These are phyloP conservation scores for Champsocephalus gunnari DNA, from an alignment of 2,797 vertebrate species.

Conservation along the genomic window DNA sequence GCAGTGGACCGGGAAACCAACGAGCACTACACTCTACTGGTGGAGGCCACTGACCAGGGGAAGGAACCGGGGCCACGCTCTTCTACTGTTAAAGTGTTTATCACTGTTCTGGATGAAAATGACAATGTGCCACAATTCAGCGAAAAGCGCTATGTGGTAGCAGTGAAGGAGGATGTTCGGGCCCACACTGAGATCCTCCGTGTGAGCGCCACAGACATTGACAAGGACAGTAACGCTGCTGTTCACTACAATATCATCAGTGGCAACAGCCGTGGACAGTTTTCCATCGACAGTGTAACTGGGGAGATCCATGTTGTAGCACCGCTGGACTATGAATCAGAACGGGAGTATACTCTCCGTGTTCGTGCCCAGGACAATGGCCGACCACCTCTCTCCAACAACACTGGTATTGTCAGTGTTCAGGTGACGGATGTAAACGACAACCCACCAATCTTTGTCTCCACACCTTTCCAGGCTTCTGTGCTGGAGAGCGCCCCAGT, in stretches of 20 bases:
- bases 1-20: constrained; percentile 93
- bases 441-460: constrained; percentile 97
- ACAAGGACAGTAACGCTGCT: constrained; percentile 94
- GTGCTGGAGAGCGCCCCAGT: constrained; percentile 95
- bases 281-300: constrained; percentile 95
- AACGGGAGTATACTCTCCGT: constrained; percentile 93
- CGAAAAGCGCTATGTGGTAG: constrained; percentile 96
- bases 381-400: constrained; percentile 96
- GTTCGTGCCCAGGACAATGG: constrained; percentile 96
- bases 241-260: constrained; percentile 99
- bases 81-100: constrained; percentile 92
- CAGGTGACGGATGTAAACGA: constrained; percentile 98
- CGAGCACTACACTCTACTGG: constrained; percentile 94
- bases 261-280: constrained; percentile 96
- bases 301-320: constrained; percentile 97
- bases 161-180: constrained; percentile 93
- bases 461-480: constrained; percentile 96
- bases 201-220: constrained; percentile 92
- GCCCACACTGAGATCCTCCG: constrained; percentile 93
- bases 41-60: constrained; percentile 96
- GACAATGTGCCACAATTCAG: constrained; percentile 98
- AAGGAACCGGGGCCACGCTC: constrained; percentile 94
- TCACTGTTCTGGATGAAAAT: constrained; percentile 96
- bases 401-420: constrained; percentile 94
- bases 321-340: constrained; percentile 93